Base-by-base conservation (phyloP, 2,797 vertebrate genomes). In the Pipistrellus pygmaeus region DNA sequence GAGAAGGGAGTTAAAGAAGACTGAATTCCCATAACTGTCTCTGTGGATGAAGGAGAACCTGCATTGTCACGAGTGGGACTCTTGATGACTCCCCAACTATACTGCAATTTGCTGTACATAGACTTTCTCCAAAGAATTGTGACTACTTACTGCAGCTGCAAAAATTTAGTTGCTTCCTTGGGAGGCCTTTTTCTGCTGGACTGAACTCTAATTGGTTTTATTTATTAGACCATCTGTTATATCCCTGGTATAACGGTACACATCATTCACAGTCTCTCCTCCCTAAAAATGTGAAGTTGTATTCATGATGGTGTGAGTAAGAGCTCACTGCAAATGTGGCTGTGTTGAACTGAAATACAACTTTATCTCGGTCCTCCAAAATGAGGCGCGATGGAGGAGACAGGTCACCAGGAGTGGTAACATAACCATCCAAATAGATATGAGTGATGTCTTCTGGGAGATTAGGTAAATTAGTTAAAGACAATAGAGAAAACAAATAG, bases 141-240 rank as follows among this genome's bases (percentile, higher is more conserved):
- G 86, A 41, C 41, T 75, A n/a, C 5, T 88, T 38, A 68, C 20
- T 90, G 25, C 25, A n/a, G 25, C 78, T 84, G 55, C 60, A 83
- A 95, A 75, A 48, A 3, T 13, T 27, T 2, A 25, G 32, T n/a
- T 88, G 41, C 48, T 85, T 94, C 13, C 23, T 18, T 81, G 18
- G 8, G 18, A 95, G 35, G 1, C 3, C 9, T 17, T 4, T 82
- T 69, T 44, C 6, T 93, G 57, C 38, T 53, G 73, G 13, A 62
- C 35, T 76, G 75, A 82, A 85, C 15, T 93, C 55, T 77, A 85
- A 93, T 90, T 94, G 83, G 90, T 92, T 96, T 94, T 44, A 15
- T 86, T 95, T 88, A 86, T 20, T 13, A 44, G 51, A 82, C 62
- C 68, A 72, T n/a, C 85, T 95, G 14, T 68, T 92, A 91, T 80